phyloP scores from a whole-genome alignment of 92 coral and sea anemone genomes.

The Palythoa caribaeorum region DNA sequence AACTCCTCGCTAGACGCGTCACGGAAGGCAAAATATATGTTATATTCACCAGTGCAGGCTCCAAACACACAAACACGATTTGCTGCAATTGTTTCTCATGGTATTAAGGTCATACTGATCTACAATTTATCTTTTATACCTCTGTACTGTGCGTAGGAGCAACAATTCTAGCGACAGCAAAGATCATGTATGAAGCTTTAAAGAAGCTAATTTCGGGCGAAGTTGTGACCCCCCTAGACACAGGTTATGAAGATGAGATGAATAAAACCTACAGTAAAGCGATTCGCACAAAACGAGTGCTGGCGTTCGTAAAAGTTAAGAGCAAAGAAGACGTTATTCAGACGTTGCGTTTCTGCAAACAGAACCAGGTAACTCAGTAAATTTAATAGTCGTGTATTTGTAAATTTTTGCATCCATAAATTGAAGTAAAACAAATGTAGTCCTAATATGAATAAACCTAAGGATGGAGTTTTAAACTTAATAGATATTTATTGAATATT shows the following conservation, averaged over 20 bases:
- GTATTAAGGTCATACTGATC: too few species aligned
- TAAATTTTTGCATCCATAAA: not conserved
- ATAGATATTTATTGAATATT: too few species aligned
- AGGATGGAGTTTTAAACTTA: too few species aligned
- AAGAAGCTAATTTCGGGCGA: conserved; percentile 16
- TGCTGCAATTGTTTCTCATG: too few species aligned
- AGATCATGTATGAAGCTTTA: conserved; percentile 1
- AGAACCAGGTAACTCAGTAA: not conserved
- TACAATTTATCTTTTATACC: too few species aligned
- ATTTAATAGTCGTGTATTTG: not conserved
- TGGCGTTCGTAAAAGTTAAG: conserved; percentile 28
- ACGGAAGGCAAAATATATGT: too few species aligned
- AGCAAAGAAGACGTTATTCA: conserved; percentile 9
- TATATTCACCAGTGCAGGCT: not conserved
- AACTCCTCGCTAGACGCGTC: too few species aligned
- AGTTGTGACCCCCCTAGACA: not conserved
- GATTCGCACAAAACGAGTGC: not conserved
- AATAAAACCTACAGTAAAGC: conserved; percentile 12
- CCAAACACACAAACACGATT: too few species aligned
- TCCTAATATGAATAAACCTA: too few species aligned
- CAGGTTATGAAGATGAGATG: conserved; percentile 14
- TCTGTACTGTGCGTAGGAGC: too few species aligned
- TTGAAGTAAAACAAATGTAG: not conserved
- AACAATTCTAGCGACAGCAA: not conserved
- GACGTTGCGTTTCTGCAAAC: conserved; percentile 1